These are phyloP conservation scores for Onthophagus sagittarius DNA, from an alignment of 2,888 invertebrate species.

Conservation along the genomic window DNA sequence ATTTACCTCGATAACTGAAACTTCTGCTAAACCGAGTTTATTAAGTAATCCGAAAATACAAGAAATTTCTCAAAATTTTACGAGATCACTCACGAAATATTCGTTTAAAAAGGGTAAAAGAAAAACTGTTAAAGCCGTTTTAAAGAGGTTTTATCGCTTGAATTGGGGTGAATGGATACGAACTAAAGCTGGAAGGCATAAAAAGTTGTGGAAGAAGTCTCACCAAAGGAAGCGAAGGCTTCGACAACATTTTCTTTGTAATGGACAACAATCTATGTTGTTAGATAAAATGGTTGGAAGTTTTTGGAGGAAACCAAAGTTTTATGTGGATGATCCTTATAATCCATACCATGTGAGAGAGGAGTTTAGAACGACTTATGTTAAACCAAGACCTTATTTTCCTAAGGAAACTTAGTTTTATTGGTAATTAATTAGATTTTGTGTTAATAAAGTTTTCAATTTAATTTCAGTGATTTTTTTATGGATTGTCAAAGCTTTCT, in stretches of 20 bases:
- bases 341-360: conserved; percentile 81
- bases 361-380: conserved; percentile 62
- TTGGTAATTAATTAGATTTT: conserved; percentile 5
- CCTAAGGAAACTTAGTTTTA: conserved; percentile 35
- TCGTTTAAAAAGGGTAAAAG: conserved; percentile 71
- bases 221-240: conserved; percentile 55
- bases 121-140: conserved; percentile 66
- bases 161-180: conserved; percentile 92
- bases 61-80: conserved; percentile 32
- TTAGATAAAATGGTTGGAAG: conserved; percentile 89
- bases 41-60: conserved; percentile 31
- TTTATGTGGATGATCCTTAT: conserved; percentile 90
- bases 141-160: conserved; percentile 73
- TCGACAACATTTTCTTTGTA: conserved; percentile 79
- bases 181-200: conserved; percentile 71
- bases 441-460: background rate
- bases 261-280: conserved; percentile 69
- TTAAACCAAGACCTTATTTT: conserved; percentile 53
- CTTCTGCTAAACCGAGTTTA: conserved; percentile 12
- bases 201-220: conserved; percentile 74
- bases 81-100: conserved; percentile 69
- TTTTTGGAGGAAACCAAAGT: conserved; percentile 78
- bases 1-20: conserved; percentile 1
- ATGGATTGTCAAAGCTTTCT: too few relatives aligned
- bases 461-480: too few relatives aligned